A percentile compares a stretch with the other conserved stretches of the same genome.
Evolutionary conservation across 2,113 vertebrate genomes (phyloP).

Genomic region (Sterrhoptilus dennistouni): DNA sequence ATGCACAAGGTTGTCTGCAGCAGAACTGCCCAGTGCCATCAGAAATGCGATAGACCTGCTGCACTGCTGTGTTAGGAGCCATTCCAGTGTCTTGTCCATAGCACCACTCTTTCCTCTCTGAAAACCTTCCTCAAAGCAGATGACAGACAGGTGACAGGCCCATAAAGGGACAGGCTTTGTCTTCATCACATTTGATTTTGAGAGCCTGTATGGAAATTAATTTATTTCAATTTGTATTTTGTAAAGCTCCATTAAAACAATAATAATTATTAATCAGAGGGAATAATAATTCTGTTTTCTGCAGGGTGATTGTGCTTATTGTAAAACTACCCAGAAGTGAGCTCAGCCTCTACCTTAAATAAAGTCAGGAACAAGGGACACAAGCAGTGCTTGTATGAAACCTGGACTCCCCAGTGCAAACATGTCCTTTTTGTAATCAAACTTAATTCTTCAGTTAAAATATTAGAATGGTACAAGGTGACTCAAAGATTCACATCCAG

Average conservation of each 20-base stretch:
- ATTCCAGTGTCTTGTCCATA: background rate
- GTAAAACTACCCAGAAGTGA: background rate
- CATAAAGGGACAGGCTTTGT: background rate
- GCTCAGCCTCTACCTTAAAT: background rate
- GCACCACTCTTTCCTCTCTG: background rate
- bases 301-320: background rate
- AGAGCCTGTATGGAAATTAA: background rate
- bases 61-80: background rate
- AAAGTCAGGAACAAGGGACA: background rate
- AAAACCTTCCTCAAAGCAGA: background rate
- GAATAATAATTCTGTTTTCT: background rate
- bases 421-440: background rate
- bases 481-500: background rate
- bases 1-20: background rate
- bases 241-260: background rate
- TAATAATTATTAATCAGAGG: background rate
- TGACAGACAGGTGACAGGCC: rapidly evolving
- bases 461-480: background rate
- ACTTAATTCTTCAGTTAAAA: background rate
- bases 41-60: background rate
- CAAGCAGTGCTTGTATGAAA: background rate
- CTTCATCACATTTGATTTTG: background rate
- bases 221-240: background rate
- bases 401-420: background rate
- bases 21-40: background rate